Conservation (phyloP, 2,888 invertebrate genomes). For the Tenthredo notha region DNA sequence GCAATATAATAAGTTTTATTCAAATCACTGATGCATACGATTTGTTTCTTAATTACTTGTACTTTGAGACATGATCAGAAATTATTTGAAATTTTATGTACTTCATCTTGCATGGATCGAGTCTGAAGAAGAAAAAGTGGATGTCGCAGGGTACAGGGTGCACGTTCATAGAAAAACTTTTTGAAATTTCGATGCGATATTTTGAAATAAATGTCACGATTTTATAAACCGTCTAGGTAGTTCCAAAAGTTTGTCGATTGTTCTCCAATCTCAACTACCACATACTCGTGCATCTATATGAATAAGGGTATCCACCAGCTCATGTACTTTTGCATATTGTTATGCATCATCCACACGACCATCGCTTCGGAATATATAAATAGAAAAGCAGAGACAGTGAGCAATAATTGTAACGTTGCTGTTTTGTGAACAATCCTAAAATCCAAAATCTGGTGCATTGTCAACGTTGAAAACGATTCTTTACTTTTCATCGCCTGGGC, state of each 20-base stretch:
- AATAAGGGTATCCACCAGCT: background rate
- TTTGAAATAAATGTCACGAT: background rate
- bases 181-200: too few species aligned
- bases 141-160: too few species aligned
- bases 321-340: background rate
- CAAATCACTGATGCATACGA: too few species aligned
- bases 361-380: conserved; percentile 16
- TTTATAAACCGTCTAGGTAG: background rate
- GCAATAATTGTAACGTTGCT: background rate
- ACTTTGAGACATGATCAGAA: background rate
- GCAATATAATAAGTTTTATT: too few species aligned
- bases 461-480: background rate
- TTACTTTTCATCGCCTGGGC: background rate
- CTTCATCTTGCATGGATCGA: background rate
- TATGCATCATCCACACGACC: background rate
- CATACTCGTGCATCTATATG: background rate
- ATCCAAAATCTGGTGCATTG: background rate
- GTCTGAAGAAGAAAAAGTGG: background rate
- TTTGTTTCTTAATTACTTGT: too few species aligned
- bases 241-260: background rate
- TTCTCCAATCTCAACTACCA: background rate
- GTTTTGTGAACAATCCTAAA: background rate
- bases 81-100: background rate
- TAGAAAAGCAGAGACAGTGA: background rate
- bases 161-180: too few species aligned